Base-by-base conservation (phyloP, 2,797 vertebrate genomes). In the Perodicticus potto region DNA sequence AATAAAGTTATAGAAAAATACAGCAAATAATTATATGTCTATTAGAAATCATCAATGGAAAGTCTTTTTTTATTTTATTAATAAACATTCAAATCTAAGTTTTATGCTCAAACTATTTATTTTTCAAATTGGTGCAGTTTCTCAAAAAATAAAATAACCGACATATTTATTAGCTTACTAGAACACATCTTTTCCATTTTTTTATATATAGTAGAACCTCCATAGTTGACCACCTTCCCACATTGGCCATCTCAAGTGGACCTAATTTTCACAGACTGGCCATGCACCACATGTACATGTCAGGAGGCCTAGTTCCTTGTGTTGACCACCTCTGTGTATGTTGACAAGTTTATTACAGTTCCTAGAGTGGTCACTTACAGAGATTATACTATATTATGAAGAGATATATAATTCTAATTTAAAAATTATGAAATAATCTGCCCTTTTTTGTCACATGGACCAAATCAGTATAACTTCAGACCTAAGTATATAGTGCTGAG, bases 391-490 rank as follows among this genome's bases (percentile, higher is more conserved):
- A 29, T 69, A 13, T 81, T 86, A 19, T 65, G 13, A 89, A 72
- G 92, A 94, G 85, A 76, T n/a, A 29, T 13, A 45, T 70, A 87
- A 83, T 34, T 76, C 14, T 70, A 8, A 94, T 13, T 85, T 86
- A 82, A 65, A 4, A 91, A 84, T 85, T 89, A 92, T 69, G 6
- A 13, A 80, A 88, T 55, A 92, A 63, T 0, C 5, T 57, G 1
- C 17, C 10, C 0, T 90, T 40, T 25, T 40, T 19, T 17, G 27
- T 23, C 7, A 55, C 2, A 57, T 29, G 59, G 93, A 87, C 40
- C 74, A 55, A 32, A 63, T 55, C 14, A 86, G n/a, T 67, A n/a
- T 81, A 96, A 93, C 87, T 59, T 65, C 16, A 73, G 8, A 77
- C 3, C 3, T 76, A 72, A 37, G 9, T 57, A 69, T 40, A 85